phyloP scores from a whole-genome alignment of 1,140 invertebrate genomes.

The Microplitis demolitor region DNA sequence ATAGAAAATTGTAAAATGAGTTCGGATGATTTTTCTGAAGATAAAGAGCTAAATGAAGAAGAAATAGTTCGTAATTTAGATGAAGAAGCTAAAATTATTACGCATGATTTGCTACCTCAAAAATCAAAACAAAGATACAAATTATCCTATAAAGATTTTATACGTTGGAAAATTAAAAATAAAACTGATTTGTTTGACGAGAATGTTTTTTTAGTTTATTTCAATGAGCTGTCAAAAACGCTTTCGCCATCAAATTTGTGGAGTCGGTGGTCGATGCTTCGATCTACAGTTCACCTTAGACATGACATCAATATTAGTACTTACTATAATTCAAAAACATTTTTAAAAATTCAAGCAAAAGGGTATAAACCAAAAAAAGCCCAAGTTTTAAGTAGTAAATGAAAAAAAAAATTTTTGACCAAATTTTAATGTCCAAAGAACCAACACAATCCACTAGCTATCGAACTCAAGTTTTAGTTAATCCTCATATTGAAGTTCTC shows the following conservation, averaged over 20 bases:
- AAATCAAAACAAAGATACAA: not conserved
- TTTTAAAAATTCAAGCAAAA: conserved; percentile 21
- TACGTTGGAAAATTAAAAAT: not conserved
- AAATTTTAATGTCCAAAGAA: too few species aligned
- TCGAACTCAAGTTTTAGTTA: too few species aligned
- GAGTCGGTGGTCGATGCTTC: conserved; percentile 20
- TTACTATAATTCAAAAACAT: conserved; percentile 14
- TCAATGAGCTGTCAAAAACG: not conserved
- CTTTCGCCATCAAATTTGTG: conserved; percentile 22
- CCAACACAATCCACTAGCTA: too few species aligned
- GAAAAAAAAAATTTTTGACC: too few species aligned
- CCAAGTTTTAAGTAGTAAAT: not conserved
- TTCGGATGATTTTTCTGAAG: too few species aligned
- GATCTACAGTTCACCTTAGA: not conserved
- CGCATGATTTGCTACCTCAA: not conserved
- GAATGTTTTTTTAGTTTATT: conserved; percentile 2
- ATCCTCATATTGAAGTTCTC: too few species aligned
- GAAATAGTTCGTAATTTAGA: not conserved
- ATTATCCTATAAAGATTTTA: not conserved
- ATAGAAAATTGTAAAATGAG: too few species aligned
- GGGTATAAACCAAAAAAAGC: not conserved
- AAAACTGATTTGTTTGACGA: not conserved
- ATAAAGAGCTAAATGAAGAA: too few species aligned
- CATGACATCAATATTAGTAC: conserved; percentile 10
- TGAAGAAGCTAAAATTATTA: not conserved